These are phyloP conservation scores for Matsumyia berberina DNA, from an alignment of 2,888 invertebrate genomes.

Conservation along the genomic window DNA sequence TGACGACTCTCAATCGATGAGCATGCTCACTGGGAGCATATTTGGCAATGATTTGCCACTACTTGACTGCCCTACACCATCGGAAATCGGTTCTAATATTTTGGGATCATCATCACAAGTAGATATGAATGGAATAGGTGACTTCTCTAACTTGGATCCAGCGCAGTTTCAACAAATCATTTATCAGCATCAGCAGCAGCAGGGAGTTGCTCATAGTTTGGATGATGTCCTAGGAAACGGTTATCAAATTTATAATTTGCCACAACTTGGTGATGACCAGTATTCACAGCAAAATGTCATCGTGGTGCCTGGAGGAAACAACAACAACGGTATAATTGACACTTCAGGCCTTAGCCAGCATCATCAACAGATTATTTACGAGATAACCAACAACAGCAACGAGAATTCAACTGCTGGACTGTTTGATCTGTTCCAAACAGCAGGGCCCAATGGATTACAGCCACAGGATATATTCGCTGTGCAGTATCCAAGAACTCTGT, in stretches of 20 bases:
- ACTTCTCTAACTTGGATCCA: conserved; percentile 60
- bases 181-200: conserved; percentile 63
- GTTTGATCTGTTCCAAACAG: conserved; percentile 63
- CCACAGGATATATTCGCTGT: conserved; percentile 60
- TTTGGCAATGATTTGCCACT: conserved; percentile 46
- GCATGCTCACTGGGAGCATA: conserved; percentile 39
- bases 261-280: conserved; percentile 52
- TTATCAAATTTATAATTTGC: conserved; percentile 64
- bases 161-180: conserved; percentile 64
- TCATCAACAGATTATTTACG: conserved; percentile 69
- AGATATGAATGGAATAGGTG: conserved; percentile 40
- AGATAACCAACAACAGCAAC: conserved; percentile 62
- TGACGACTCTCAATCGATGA: conserved; percentile 39
- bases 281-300: conserved; percentile 63
- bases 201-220: conserved; percentile 29
- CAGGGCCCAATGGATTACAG: conserved; percentile 29
- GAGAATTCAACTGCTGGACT: conserved; percentile 58
- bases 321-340: conserved; percentile 35
- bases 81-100: conserved; percentile 25
- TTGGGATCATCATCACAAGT: conserved; percentile 47
- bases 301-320: conserved; percentile 44
- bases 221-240: conserved; percentile 63
- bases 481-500: conserved; percentile 56
- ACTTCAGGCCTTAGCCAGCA: conserved; percentile 40
- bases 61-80: conserved; percentile 28